phyloP scores from a whole-genome alignment of 2,797 vertebrate species.

The Enteromius thamalakanensis region DNA sequence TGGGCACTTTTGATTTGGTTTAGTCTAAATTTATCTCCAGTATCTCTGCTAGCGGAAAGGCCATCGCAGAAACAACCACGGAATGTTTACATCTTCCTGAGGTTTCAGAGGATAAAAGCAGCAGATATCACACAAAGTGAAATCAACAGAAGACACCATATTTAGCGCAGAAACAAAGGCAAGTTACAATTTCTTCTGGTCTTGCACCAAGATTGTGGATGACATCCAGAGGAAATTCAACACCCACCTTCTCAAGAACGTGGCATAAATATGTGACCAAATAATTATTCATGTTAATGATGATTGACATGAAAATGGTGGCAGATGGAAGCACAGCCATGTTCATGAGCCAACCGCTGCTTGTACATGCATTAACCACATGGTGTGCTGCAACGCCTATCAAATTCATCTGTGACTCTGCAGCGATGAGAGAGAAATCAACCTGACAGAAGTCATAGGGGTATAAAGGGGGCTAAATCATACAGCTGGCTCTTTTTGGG shows the following conservation, averaged over 20 bases:
- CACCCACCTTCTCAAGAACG: neutral
- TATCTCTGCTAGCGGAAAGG: conserved; percentile 24
- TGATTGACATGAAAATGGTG: conserved; percentile 34
- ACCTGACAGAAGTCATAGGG: conserved; percentile 7
- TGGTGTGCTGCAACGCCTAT: conserved; percentile 35
- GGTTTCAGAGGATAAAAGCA: conserved; percentile 1
- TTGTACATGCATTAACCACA: conserved; percentile 46
- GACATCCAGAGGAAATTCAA: neutral
- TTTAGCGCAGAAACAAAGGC: neutral
- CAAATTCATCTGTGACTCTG: conserved; percentile 25
- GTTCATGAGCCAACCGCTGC: conserved; percentile 41
- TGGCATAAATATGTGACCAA: neutral
- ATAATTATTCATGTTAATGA: conserved; percentile 22
- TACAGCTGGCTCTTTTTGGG: conserved; percentile 20
- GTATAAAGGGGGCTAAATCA: conserved; percentile 12
- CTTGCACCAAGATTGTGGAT: neutral
- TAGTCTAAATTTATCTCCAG: conserved; percentile 35
- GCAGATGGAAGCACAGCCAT: conserved; percentile 41
- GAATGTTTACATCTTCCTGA: conserved; percentile 5
- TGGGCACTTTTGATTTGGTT: conserved; percentile 32
- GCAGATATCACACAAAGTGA: neutral
- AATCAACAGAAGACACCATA: conserved; percentile 5
- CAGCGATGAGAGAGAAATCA: neutral
- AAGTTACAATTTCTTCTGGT: neutral
- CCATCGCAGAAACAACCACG: neutral